Evolutionary conservation across 2,113 vertebrate species (phyloP), one percentile per base, ranked within the genome.

Genomic region (Callocephalon fimbriatum): DNA sequence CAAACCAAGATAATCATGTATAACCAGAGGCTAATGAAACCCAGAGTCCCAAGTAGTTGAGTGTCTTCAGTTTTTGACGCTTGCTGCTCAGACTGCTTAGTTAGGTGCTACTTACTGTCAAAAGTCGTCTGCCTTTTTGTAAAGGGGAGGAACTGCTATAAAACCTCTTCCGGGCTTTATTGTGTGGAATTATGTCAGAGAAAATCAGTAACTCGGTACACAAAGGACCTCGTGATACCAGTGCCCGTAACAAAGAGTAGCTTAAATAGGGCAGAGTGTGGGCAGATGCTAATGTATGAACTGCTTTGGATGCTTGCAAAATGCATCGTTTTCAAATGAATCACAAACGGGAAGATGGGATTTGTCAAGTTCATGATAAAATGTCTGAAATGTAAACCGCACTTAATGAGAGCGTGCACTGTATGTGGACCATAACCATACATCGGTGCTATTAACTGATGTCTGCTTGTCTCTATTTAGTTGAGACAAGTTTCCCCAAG

Each of bases 211-310:
- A 68, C 47, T 90, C 13, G 0, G 54, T 90, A 59, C 78, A 92
- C 93, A 90, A 95, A 92, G 63, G 71, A 80, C 89, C 92, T 93
- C 2, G 67, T 96, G 95, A 95, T 42, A 45, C 27, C 71, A 63
- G 77, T 2, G 81, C 35, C 37, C 53, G 50, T 59, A 92, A 95
- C 95, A 96, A 95, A 85, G 89, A 75, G 42, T 58, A 88, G 81
- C 72, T 92, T 88, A 91, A 95, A 83, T 71, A 90, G 59, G 48
- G 62, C 67, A 50, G 13, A 29, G 77, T 19, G 74, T 95, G 90
- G 87, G 87, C 62, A 89, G 90, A 96, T 79, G 66, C 62, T 95
- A 87, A 65, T 82, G 53, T 53, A 42, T 42, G 85, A 82, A 53
- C 87, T 91, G 15, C 11, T 86, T 80, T 22, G 77, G 45, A 80